Base-by-base conservation (phyloP, 2,113 vertebrate species). In the Daboia siamensis region DNA sequence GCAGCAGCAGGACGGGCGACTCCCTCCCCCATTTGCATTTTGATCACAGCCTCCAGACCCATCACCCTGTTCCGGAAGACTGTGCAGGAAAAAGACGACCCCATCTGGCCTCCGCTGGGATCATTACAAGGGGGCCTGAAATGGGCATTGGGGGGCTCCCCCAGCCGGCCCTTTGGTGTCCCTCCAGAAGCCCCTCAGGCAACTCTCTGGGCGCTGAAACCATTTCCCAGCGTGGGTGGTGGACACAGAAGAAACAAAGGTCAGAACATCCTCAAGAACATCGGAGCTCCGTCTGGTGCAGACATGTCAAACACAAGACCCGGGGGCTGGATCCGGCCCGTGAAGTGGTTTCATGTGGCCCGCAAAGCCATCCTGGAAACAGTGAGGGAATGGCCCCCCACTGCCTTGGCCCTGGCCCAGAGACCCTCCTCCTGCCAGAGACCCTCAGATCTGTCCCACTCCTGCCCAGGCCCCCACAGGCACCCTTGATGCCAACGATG, bases 21-120 rank as follows among this genome's bases (percentile, higher is more conserved):
- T 57, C 39, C 20, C 26, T 10, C 4, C 7, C 39, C 10, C 57
- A 93, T 93, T 93, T 87, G 51, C 93, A 93, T 93, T 93, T 93
- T 93, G 93, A 93, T 92, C 87, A 93, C 57, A 20, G 87, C 57
- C 88, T 55, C 55, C 0, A 86, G 93, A 48, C 33, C 90, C 23
- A 5, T 5, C 15, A 80, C 86, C 57, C 20, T 20, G 93, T 93
- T 93, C 93, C 80, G 55, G 93, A 51, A 91, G 90, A 51, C 90
- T 93, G 93, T 39, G 4, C 90, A 54, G 80, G 33, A 20, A 86
- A 26, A 88, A 4, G 87, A 74, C 3, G 74, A 91, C 87, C 84
- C 88, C 93, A 93, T 92, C 93, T 93, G 93, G 90, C 57, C 88
- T 54, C 13, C 23, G 80, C 80, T 3, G 26, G 74, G 87, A 91